These are phyloP conservation scores for Brachionus sp. DNA, from an alignment of 1,140 invertebrate species.

Conservation along the genomic window DNA sequence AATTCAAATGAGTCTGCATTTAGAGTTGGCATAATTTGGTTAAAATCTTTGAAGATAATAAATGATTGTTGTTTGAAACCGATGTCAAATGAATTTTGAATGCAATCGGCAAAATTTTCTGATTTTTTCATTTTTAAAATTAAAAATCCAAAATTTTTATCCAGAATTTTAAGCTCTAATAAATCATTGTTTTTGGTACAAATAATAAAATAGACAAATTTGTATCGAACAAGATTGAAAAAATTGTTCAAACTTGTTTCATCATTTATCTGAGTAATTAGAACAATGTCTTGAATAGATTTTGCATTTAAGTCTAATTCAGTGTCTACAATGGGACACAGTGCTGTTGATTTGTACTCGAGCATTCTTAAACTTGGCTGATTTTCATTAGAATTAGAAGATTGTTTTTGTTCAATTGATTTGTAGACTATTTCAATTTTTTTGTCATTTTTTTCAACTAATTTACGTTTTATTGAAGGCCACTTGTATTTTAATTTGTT, in stretches of 20 bases:
- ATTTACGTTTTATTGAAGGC: not conserved
- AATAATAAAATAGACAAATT: not conserved
- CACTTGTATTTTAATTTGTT: not conserved
- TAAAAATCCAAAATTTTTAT: not conserved
- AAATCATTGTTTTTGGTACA: not conserved
- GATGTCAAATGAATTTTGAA: not conserved
- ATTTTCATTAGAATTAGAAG: slow-evolving; percentile 6
- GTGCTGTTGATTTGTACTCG: not conserved
- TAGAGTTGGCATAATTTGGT: not conserved
- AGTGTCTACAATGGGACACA: not conserved
- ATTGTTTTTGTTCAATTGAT: slow-evolving; percentile 19
- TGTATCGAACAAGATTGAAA: not conserved
- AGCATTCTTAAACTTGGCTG: slow-evolving; percentile 15
- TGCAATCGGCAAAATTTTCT: not conserved
- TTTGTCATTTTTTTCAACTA: not conserved
- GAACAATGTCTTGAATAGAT: not conserved
- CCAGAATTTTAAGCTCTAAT: not conserved
- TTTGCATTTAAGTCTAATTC: not conserved
- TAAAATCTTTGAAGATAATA: not conserved
- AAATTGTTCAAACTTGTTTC: not conserved
- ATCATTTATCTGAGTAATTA: not conserved
- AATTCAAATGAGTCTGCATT: not conserved
- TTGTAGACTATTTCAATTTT: not conserved
- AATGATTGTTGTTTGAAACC: not conserved
- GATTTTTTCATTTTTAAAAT: not conserved